Base-by-base conservation (phyloP, 2,113 vertebrate species). In the Coreoperca whiteheadi region DNA sequence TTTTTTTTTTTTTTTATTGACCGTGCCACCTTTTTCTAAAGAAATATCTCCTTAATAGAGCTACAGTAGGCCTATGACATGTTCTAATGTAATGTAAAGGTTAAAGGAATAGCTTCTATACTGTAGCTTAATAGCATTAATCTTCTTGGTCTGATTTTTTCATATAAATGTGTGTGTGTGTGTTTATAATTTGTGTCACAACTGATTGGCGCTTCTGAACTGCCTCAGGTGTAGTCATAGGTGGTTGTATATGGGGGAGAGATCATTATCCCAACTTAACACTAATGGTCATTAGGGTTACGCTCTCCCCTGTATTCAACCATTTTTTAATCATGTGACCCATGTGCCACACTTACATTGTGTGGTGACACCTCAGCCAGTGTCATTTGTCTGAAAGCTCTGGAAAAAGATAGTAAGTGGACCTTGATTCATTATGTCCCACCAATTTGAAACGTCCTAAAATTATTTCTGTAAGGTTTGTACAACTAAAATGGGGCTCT, bases 21-120 rank as follows among this genome's bases (percentile, higher is more conserved):
- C 53, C 37, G 12, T 20, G 30, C 54, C 34, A 25, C 23, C 70
- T 23, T 60, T 66, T 51, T n/a, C n/a, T n/a, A n/a, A n/a, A n/a
- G n/a, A n/a, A n/a, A n/a, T n/a, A n/a, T n/a, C n/a, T n/a, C n/a
- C n/a, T 30, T 72, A 48, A 73, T 39, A 41, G 50, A 32, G 69
- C 54, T 54, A 74, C 43, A 65, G 46, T 64, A 34, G 7, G 37
- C 7, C 37, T 34, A 5, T 0, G 28, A 39, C 59, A 57, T 59
- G 14, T 61, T 67, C 50, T 9, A 28, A 70, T 53, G 57, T 84
- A 28, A 64, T 41, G 74, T 21, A 23, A 57, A 64, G 21, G 16
- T 14, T 51, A 41, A 51, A 54, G 34, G 4, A 54, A 43, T 41
- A 67, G 32, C 32, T 34, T 34, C 32, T 2, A 3, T 34, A 34